Base-by-base conservation (phyloP, 2,113 vertebrate species). In the Theropithecus gelada region DNA sequence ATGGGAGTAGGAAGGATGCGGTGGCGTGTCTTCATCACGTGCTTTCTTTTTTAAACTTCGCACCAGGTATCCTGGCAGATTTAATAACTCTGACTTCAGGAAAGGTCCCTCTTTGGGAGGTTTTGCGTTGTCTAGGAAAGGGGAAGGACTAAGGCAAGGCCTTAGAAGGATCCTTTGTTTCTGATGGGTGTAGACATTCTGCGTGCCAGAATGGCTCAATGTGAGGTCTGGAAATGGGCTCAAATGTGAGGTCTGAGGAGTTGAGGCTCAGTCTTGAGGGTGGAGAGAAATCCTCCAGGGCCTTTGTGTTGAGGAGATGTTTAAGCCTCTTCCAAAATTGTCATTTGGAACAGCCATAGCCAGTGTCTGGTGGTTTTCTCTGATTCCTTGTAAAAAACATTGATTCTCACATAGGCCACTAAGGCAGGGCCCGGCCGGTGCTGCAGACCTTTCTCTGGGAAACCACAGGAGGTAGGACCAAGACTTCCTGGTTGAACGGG, bases 221-320 rank as follows among this genome's bases (percentile, higher is more conserved):
- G 43, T 43, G 43, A 43, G 43, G 43, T 43, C 7, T 32, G 4
- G 64, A 81, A 70, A 59, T 43, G 57, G 75, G 27, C 40, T 30
- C 27, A 45, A 10, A 40, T 8, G 18, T 64, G 72, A 89, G 40
- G 64, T 30, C 12, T 57, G n/a, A 72, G 61, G 52, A 18, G 4
- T 10, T 12, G 59, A 88, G 38, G 32, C 27, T 75, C 14, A n/a
- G 27, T 7, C 20, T 30, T 61, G 6, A 5, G 8, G 35, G 4
- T 27, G 16, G 6, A 17, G 45, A 20, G 13, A 72, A 64, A 18
- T 22, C 59, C 20, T 78, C 4, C 3, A 11, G 18, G 16, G 45
- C 8, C n/a, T 2, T 38, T 23, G 11, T 35, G 0, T 23, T 25
- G 2, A 23, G 38, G 35, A n/a, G 2, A 5, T 18, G 52, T 32